Conservation (phyloP, 2,888 invertebrate genomes). For the Cantharis lateralis region DNA sequence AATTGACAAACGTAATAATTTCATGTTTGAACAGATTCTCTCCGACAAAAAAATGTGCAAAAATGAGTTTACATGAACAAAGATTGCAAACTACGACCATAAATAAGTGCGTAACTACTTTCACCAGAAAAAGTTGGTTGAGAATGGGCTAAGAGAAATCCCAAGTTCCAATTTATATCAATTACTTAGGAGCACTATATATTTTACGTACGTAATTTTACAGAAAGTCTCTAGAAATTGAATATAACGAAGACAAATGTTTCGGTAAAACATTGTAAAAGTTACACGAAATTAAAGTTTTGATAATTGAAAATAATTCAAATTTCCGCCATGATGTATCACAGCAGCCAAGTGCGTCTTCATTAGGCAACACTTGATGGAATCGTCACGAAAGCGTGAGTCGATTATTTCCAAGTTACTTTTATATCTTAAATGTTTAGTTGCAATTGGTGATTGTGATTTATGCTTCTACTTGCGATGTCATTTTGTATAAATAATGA, state of each 20-base stretch:
- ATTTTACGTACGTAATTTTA: constrained; percentile 27
- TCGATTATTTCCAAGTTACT: background rate
- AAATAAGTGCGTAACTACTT: constrained; percentile 32
- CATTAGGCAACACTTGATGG: background rate
- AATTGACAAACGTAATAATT: constrained; percentile 10
- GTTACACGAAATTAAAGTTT: constrained; percentile 4
- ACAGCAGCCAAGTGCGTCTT: background rate
- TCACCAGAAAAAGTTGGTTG: constrained; percentile 30
- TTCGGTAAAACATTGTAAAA: constrained; percentile 10
- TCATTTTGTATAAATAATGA: constrained; percentile 51
- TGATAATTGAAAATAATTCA: background rate
- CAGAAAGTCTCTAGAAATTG: constrained; percentile 20
- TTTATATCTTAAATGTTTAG: background rate
- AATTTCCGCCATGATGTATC: background rate
- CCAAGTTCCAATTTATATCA: constrained; percentile 36
- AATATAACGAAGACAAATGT: constrained; percentile 31
- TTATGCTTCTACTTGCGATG: constrained; percentile 49
- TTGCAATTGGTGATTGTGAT: constrained; percentile 51
- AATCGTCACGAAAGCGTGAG: background rate
- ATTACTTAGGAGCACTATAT: constrained; percentile 34
- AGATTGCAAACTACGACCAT: constrained; percentile 17
- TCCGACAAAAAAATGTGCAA: constrained; percentile 10
- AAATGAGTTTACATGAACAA: constrained; percentile 8
- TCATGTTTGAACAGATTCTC: background rate
- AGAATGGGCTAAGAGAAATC: constrained; percentile 25